Conservation (phyloP, 2,888 invertebrate genomes). For the Pristionchus fissidentatus region DNA sequence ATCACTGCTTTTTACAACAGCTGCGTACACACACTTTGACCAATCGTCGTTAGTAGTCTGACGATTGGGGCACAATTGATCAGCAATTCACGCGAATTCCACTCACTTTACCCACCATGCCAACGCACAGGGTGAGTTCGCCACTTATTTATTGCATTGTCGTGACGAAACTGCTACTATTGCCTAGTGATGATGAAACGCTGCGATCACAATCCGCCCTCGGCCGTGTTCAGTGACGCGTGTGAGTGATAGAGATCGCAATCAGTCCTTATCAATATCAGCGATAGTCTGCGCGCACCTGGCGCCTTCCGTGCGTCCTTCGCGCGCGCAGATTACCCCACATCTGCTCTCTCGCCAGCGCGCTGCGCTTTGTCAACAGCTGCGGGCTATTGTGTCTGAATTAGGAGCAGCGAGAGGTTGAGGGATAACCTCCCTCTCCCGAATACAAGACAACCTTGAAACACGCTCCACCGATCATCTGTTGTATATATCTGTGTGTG, state of each 20-base stretch:
- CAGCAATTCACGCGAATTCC: background rate
- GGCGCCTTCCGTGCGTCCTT: background rate
- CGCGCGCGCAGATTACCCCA: background rate
- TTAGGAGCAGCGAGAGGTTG: conserved; percentile 16
- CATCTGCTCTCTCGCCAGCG: no score
- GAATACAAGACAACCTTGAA: conserved; percentile 13
- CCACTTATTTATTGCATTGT: no score
- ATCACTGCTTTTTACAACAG: conserved; percentile 11
- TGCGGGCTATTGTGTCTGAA: conserved; percentile 20
- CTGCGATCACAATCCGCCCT: background rate
- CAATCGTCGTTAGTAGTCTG: conserved; percentile 3
- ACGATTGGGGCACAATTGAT: conserved; percentile 1
- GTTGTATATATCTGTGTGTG: background rate
- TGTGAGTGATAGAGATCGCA: background rate
- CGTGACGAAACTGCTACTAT: background rate
- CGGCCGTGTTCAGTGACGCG: conserved; percentile 6
- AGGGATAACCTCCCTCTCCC: no score
- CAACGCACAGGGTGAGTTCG: conserved; percentile 24
- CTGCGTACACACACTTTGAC: conserved; percentile 14
- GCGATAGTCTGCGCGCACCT: background rate
- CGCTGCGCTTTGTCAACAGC: conserved; percentile 32
- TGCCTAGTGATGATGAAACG: background rate
- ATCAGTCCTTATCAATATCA: background rate
- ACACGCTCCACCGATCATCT: background rate
- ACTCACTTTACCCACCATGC: conserved; percentile 11